Evolutionary conservation across 2,797 vertebrate species (phyloP), one percentile per base, ranked within the genome.

Genomic region (Todus mexicanus): DNA sequence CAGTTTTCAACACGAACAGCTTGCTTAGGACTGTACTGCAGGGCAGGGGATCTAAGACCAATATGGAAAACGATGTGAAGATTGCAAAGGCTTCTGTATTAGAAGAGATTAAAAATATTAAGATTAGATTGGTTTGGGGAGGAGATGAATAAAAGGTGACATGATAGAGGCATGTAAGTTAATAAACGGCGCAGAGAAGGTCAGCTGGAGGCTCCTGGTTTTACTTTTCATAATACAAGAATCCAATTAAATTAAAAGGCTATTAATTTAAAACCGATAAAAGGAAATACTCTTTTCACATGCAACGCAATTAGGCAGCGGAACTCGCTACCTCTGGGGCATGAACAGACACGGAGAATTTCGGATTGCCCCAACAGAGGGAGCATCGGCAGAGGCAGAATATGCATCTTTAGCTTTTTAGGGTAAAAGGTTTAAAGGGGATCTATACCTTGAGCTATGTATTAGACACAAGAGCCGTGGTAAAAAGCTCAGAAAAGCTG

Each of bases 21-120:
- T 85, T 71, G 48, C 89, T 66, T 33, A 57, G 74, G 60, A 48
- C 56, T 54, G 11, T 23, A 7, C 66, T 77, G 60, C 65, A 65
- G 60, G 23, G 38, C 60, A 87, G 78, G 50, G 68, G 59, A 59
- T 23, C 66, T 33, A 38, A 42, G 29, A 64, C 25, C 26, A 6
- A 2, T 9, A 18, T 26, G 21, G 33, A 68, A 86, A 86, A 61
- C 2, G 3, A 63, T 68, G 59, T 26, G 64, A 61, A 69, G 59
- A 51, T 18, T 76, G 64, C 51, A 73, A 48, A 87, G 40, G 56
- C 18, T 59, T 40, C 71, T 22, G 3, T 33, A 57, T 87, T 87
- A 73, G 43, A 56, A 81, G 29, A 73, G 64, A 93, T 89, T 82
- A 73, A 93, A 92, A 82, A 66, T 38, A 73, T 87, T 70, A 76